Conservation (phyloP, 2,113 vertebrate genomes). For the Pedetes capensis region DNA sequence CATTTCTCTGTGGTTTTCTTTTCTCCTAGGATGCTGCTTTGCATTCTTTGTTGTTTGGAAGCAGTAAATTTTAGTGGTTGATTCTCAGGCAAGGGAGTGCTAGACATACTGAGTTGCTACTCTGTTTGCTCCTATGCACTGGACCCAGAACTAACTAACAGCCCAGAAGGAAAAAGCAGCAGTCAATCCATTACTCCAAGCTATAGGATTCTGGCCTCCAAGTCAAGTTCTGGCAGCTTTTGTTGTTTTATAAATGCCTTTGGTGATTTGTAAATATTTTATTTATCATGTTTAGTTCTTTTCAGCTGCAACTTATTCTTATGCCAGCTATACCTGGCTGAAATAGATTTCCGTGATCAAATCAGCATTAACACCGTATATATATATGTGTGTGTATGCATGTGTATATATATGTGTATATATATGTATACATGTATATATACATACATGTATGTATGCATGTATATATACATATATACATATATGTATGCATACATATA, state of each 20-base stretch:
- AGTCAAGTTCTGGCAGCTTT: constrained; percentile 2
- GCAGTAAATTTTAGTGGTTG: background rate
- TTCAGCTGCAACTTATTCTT: background rate
- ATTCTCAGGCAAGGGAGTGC: constrained; percentile 2
- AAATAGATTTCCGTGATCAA: background rate
- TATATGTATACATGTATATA: no score
- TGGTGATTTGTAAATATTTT: constrained; percentile 63
- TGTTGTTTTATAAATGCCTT: constrained; percentile 68
- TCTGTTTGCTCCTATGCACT: background rate
- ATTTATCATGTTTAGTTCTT: constrained; percentile 51
- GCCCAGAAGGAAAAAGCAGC: background rate
- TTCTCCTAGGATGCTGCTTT: background rate
- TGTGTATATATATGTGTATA: background rate
- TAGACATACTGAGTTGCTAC: background rate
- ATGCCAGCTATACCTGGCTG: background rate
- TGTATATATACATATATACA: background rate
- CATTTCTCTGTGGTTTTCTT: constrained; percentile 1
- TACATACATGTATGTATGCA: no score
- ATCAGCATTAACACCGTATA: background rate
- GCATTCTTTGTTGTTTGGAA: background rate
- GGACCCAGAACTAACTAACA: background rate
- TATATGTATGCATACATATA: background rate
- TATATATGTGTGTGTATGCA: background rate
- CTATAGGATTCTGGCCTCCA: background rate
- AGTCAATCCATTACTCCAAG: background rate